Percentiles rank a stretch among this genome's conserved stretches.
Evolutionary conservation across 2,888 invertebrate genomes (phyloP).

Genomic region (Sceliomorpha sp.): DNA sequence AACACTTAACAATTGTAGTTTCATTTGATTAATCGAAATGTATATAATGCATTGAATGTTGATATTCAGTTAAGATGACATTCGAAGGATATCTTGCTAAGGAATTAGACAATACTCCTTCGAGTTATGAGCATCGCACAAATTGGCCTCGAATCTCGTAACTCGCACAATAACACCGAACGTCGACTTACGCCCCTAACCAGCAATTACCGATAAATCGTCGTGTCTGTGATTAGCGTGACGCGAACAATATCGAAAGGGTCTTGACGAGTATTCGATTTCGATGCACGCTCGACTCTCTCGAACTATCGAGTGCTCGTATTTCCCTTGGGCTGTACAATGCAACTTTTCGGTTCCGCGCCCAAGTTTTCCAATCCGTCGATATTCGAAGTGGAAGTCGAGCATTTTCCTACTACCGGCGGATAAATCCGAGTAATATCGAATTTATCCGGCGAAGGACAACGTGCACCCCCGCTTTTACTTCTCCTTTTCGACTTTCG

Average conservation of each 20-base stretch:
- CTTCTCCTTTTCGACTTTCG: no score
- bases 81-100: slow-evolving; percentile 16
- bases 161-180: slow-evolving; percentile 14
- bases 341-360: slow-evolving; percentile 26
- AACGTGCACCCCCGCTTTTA: no score
- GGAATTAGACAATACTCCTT: slow-evolving; percentile 30
- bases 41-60: no score
- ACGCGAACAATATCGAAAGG: slow-evolving; percentile 33
- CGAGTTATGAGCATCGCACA: no score
- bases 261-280: slow-evolving; percentile 32
- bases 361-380: slow-evolving; percentile 42
- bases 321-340: slow-evolving; percentile 34
- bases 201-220: slow-evolving; percentile 35
- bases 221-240: slow-evolving; percentile 11
- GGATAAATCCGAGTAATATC: no score
- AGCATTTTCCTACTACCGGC: slow-evolving; percentile 8
- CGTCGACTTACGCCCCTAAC: slow-evolving; percentile 22
- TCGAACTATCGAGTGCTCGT: slow-evolving; percentile 20
- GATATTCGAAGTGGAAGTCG: slow-evolving; percentile 15
- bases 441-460: no score
- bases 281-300: slow-evolving; percentile 29
- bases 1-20: no score
- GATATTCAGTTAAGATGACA: no score
- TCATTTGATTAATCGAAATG: no score
- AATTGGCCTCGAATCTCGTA: slow-evolving; percentile 25